phyloP scores from a whole-genome alignment of 1,140 invertebrate genomes.

The Dendroctonus ponderosae region DNA sequence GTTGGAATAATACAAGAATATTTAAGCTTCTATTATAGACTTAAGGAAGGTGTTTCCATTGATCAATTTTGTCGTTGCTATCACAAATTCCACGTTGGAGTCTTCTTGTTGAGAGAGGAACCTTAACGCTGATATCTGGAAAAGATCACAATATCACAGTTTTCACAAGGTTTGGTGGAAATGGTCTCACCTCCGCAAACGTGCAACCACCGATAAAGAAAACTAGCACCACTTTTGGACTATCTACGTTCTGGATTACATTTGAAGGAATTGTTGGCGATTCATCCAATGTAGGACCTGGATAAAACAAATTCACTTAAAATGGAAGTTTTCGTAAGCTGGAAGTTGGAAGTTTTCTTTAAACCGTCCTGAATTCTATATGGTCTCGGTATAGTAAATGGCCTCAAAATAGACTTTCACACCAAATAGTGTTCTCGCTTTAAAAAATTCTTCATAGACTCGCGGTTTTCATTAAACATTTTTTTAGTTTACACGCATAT shows the following conservation, averaged over 20 bases:
- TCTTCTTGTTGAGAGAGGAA: conserved; percentile 92
- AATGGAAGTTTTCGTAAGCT: no score
- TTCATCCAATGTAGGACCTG: conserved; percentile 60
- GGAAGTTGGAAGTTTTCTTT: no score
- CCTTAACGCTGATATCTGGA: conserved; percentile 79
- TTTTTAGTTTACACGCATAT: no score
- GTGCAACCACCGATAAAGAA: conserved; percentile 97
- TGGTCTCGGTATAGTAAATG: no score
- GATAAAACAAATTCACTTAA: conserved; percentile 8
- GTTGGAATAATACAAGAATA: neutral
- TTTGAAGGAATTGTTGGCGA: conserved; percentile 38
- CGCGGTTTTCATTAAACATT: no score
- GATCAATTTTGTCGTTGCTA: conserved; percentile 90
- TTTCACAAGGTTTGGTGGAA: neutral
- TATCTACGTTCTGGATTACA: conserved; percentile 55
- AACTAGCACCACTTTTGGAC: conserved; percentile 79
- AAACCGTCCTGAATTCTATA: no score
- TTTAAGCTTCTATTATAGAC: conserved; percentile 63
- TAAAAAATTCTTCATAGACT: no score
- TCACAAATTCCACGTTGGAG: conserved; percentile 85
- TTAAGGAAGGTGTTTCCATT: conserved; percentile 86
- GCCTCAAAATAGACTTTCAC: no score
- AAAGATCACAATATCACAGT: conserved; percentile 9
- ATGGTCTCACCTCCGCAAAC: conserved; percentile 72
- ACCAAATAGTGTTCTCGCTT: no score